Percentiles rank a stretch among this genome's conserved stretches.
Evolutionary conservation across 1,140 invertebrate genomes (phyloP).

Genomic region (Teleogryllus occipitalis): DNA sequence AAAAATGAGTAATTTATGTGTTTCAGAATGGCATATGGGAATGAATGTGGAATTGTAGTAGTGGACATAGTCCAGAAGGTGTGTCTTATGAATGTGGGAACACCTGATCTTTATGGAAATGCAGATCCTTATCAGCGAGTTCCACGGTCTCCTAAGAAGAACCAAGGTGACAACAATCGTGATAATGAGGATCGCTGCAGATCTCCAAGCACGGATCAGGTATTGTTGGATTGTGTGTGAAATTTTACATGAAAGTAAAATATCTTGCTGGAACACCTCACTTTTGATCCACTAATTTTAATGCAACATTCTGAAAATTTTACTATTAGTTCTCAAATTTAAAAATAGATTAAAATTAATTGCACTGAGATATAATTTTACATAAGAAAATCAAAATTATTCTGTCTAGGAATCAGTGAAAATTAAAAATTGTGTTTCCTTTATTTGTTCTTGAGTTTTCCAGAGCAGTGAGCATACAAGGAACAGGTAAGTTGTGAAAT

Average conservation of each 20-base stretch:
- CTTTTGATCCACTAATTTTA: background rate
- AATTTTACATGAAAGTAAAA: background rate
- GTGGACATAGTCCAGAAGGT: conserved; percentile 89
- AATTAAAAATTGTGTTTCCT: background rate
- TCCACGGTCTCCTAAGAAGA: conserved; percentile 70
- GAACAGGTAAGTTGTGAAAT: background rate
- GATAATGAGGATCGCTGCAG: conserved; percentile 59
- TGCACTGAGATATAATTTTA: no score
- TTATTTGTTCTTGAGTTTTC: background rate
- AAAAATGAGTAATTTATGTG: background rate
- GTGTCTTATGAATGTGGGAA: conserved; percentile 75
- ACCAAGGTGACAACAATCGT: conserved; percentile 33
- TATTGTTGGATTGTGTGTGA: conserved; percentile 35
- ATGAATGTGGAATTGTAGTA: conserved; percentile 87
- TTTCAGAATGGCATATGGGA: conserved; percentile 89
- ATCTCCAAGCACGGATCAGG: conserved; percentile 87
- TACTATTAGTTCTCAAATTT: background rate
- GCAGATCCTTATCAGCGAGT: conserved; percentile 82
- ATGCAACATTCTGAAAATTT: background rate
- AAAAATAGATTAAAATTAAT: no score
- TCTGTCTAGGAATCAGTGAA: no score
- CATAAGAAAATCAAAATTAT: no score
- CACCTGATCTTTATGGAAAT: conserved; percentile 77
- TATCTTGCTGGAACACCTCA: background rate
- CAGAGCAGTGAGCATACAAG: no score